phyloP scores from a whole-genome alignment of 1,140 invertebrate genomes.

The Armadillidium nasatum region DNA sequence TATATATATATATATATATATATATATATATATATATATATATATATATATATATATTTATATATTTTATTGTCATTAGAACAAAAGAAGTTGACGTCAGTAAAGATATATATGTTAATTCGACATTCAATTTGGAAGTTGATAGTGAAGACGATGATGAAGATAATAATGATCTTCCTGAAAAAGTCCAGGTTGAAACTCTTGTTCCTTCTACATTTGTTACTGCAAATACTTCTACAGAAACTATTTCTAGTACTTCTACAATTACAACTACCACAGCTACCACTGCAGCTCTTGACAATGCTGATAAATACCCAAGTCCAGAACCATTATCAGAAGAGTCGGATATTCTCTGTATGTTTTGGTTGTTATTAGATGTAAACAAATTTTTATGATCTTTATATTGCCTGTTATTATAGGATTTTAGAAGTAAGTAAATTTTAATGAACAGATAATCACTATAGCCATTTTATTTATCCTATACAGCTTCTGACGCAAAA shows the following conservation, averaged over 20 bases:
- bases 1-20: no score
- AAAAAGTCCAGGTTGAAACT: neutral
- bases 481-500: neutral
- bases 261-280: neutral
- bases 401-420: no score
- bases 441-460: no score
- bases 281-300: neutral
- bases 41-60: no score
- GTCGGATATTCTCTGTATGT: conserved; percentile 36
- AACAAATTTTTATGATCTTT: no score
- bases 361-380: neutral
- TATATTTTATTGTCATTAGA: no score
- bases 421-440: no score
- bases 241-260: conserved; percentile 10
- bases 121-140: conserved; percentile 47
- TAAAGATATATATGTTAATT: conserved; percentile 50
- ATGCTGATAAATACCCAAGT: conserved; percentile 37
- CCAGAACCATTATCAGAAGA: conserved; percentile 47
- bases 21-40: no score
- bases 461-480: no score
- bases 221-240: neutral
- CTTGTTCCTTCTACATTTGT: no score
- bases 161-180: neutral
- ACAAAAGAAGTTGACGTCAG: conserved; percentile 19
- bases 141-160: neutral